Evolutionary conservation across 2,797 vertebrate species (phyloP).

Genomic region (Cetoscarus ocellatus): DNA sequence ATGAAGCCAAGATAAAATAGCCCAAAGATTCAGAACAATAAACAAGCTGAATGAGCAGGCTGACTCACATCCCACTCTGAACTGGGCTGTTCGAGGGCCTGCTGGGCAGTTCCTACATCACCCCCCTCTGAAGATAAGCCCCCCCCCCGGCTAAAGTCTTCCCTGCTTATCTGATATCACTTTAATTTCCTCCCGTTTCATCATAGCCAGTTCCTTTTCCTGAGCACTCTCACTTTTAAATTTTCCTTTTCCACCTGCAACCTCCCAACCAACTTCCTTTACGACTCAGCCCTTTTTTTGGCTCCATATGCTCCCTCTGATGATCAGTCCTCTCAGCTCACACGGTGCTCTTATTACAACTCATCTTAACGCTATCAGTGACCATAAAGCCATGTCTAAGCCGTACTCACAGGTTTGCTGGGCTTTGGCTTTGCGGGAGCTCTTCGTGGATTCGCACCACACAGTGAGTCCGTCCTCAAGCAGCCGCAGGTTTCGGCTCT

Average conservation of each 20-base stretch:
- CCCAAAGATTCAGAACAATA: slow-evolving; percentile 38
- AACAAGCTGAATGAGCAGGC: slow-evolving; percentile 8
- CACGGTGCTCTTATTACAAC: background rate
- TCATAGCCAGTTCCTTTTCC: slow-evolving; percentile 14
- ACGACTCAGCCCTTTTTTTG: slow-evolving; percentile 18
- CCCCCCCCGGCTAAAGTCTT: slow-evolving; percentile 15
- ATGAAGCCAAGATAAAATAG: slow-evolving; percentile 42
- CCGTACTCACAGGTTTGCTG: slow-evolving; percentile 90
- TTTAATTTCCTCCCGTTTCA: slow-evolving; percentile 42
- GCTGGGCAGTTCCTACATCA: slow-evolving; percentile 5
- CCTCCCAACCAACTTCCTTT: background rate
- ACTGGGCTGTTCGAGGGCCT: slow-evolving; percentile 4
- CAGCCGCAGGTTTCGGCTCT: slow-evolving; percentile 88
- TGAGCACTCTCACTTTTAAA: slow-evolving; percentile 15
- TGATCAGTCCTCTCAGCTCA: background rate
- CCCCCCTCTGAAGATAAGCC: slow-evolving; percentile 12
- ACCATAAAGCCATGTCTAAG: background rate
- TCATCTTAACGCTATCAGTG: background rate
- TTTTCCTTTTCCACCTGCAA: background rate
- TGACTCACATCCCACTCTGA: slow-evolving; percentile 23
- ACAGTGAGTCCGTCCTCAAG: slow-evolving; percentile 93
- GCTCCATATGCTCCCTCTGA: slow-evolving; percentile 4
- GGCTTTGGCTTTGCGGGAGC: slow-evolving; percentile 82
- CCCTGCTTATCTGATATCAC: slow-evolving; percentile 35
- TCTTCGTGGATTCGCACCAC: slow-evolving; percentile 91